Percentiles rank a stretch among this genome's conserved stretches.
Conservation (phyloP, 2,113 vertebrate species). For the Clinocottus analis region DNA sequence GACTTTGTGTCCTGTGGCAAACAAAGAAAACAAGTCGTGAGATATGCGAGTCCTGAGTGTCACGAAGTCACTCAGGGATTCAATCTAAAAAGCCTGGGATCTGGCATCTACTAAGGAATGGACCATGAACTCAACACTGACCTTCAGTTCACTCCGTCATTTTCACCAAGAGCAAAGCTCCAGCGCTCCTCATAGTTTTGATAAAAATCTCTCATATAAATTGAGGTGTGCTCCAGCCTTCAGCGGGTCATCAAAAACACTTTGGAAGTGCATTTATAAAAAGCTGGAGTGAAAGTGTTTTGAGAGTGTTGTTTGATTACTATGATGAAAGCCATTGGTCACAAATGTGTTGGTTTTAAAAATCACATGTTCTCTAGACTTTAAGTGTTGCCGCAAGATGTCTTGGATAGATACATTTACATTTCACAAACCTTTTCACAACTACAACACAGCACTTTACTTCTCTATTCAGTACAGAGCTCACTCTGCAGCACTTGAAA, state of each 20-base stretch:
- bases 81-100: too few species aligned
- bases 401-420: neutral
- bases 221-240: neutral
- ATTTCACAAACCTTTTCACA: constrained; percentile 1
- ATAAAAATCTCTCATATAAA: neutral
- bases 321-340: neutral
- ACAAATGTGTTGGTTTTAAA: neutral
- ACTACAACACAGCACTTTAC: neutral
- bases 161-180: neutral
- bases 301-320: neutral
- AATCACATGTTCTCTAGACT: neutral
- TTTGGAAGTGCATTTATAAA: constrained; percentile 6
- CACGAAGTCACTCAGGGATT: too few species aligned
- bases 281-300: constrained; percentile 8
- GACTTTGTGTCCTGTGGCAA: too few species aligned
- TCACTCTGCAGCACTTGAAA: constrained; percentile 18
- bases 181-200: neutral
- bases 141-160: neutral
- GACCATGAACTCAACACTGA: too few species aligned
- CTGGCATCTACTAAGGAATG: too few species aligned
- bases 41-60: too few species aligned
- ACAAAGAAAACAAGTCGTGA: too few species aligned
- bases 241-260: neutral
- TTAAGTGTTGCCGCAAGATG: neutral
- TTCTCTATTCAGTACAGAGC: constrained; percentile 5